These are phyloP conservation scores for Hipparchia semele DNA, from an alignment of 2,888 invertebrate species.

Conservation along the genomic window DNA sequence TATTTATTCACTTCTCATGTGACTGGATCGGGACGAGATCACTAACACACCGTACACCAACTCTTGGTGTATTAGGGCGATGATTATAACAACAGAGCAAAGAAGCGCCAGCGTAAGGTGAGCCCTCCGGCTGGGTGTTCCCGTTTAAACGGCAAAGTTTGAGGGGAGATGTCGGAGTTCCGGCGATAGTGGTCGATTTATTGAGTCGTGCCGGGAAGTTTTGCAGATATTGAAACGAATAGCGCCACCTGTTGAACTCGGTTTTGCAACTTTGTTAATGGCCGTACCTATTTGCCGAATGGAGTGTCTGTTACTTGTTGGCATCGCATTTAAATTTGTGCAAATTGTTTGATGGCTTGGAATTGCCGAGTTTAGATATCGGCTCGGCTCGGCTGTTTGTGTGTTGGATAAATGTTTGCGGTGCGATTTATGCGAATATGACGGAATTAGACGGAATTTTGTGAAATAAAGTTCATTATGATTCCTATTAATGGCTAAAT, in stretches of 20 bases:
- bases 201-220: constrained; percentile 78
- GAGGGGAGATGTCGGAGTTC: constrained; percentile 47
- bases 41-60: not conserved
- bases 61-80: constrained; percentile 46
- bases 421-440: not conserved
- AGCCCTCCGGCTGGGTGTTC: constrained; percentile 47
- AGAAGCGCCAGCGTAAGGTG: constrained; percentile 63
- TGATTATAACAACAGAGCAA: constrained; percentile 76
- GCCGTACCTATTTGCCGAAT: constrained; percentile 62
- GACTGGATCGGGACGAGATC: not conserved
- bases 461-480: too few relatives aligned
- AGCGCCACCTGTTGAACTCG: constrained; percentile 77
- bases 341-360: constrained; percentile 33
- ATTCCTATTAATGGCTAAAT: too few relatives aligned
- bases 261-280: constrained; percentile 75
- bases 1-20: not conserved
- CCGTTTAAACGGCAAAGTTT: constrained; percentile 43
- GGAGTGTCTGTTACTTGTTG: constrained; percentile 49
- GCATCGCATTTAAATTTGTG: constrained; percentile 41
- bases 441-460: not conserved
- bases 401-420: constrained; percentile 5
- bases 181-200: constrained; percentile 67
- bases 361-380: constrained; percentile 10
- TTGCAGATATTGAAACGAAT: constrained; percentile 82
- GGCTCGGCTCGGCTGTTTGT: not conserved